Percentiles rank a stretch among this genome's conserved stretches.
Conservation (phyloP, 2,797 vertebrate genomes). For the Coranthus polyacanthus region DNA sequence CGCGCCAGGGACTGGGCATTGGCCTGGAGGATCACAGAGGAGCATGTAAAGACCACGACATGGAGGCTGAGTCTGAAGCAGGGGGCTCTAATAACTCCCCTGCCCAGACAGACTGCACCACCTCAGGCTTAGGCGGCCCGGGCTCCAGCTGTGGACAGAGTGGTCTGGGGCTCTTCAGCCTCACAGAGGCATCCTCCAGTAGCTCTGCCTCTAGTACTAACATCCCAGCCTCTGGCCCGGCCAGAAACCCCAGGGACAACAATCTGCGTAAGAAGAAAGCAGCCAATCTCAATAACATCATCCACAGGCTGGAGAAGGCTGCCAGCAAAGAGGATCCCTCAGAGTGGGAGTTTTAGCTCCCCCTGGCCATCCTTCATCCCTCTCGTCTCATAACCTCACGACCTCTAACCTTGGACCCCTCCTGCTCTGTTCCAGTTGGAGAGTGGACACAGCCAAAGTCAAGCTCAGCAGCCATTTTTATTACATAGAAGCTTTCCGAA, state of each 20-base stretch:
- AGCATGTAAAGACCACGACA: constrained; percentile 90
- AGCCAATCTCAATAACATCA: constrained; percentile 99
- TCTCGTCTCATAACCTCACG: constrained; percentile 92
- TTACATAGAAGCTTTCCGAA: constrained; percentile 79
- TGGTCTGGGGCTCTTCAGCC: constrained; percentile 91
- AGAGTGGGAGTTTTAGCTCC: constrained; percentile 85
- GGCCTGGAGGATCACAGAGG: constrained; percentile 88
- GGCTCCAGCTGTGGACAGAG: constrained; percentile 90
- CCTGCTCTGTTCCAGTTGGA: constrained; percentile 87
- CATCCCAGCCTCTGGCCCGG: constrained; percentile 80
- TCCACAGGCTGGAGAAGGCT: constrained; percentile 98
- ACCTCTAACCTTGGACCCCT: constrained; percentile 88
- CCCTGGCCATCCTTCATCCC: constrained; percentile 86
- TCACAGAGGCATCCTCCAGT: constrained; percentile 88
- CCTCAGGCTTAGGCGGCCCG: constrained; percentile 88
- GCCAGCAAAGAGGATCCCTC: constrained; percentile 96
- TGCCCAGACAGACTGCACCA: constrained; percentile 87
- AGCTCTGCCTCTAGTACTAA: constrained; percentile 88
- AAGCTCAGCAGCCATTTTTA: constrained; percentile 88
- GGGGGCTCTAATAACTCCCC: constrained; percentile 87
- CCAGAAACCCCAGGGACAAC: constrained; percentile 96
- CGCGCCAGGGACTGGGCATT: constrained; percentile 90
- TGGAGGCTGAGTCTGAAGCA: constrained; percentile 90
- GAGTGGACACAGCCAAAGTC: constrained; percentile 87
- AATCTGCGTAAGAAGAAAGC: constrained; percentile 98